Conservation (phyloP, 1,140 invertebrate species). For the Melitaea cinxia region DNA sequence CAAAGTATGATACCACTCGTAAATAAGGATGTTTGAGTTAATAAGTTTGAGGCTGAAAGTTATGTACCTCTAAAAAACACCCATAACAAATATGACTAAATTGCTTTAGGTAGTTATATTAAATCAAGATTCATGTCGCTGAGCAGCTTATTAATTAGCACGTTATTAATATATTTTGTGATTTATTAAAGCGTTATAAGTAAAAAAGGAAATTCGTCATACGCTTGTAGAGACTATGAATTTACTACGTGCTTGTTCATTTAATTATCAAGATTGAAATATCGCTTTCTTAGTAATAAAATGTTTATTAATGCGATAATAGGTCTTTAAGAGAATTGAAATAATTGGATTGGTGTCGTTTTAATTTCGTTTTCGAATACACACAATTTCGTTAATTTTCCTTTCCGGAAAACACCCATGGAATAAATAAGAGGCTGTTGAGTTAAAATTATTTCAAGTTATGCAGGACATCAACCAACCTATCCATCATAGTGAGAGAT, state of each 20-base stretch:
- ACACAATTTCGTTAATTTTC: conserved; percentile 1
- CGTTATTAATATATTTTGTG: too few relatives aligned
- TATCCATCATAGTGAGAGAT: too few relatives aligned
- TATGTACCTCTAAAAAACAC: too few relatives aligned
- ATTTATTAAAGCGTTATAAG: not conserved
- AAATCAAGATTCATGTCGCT: too few relatives aligned
- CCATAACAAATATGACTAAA: too few relatives aligned
- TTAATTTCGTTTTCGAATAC: not conserved
- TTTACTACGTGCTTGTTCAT: not conserved
- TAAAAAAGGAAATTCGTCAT: not conserved
- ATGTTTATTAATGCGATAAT: not conserved
- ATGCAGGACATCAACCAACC: too few relatives aligned
- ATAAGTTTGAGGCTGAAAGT: too few relatives aligned
- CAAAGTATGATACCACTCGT: too few relatives aligned
- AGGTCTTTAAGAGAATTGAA: not conserved
- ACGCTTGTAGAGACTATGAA: not conserved
- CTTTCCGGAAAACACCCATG: conserved; percentile 12
- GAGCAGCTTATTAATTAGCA: too few relatives aligned
- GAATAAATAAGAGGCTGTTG: conserved; percentile 8
- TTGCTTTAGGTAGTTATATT: too few relatives aligned
- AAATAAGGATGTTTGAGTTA: too few relatives aligned
- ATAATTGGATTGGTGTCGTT: not conserved
- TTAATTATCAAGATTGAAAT: conserved; percentile 1
- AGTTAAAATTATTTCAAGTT: conserved; percentile 24
- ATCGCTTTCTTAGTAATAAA: not conserved